These are phyloP conservation scores for Ptyas mucosa DNA, from an alignment of 2,113 vertebrate genomes.

Conservation along the genomic window DNA sequence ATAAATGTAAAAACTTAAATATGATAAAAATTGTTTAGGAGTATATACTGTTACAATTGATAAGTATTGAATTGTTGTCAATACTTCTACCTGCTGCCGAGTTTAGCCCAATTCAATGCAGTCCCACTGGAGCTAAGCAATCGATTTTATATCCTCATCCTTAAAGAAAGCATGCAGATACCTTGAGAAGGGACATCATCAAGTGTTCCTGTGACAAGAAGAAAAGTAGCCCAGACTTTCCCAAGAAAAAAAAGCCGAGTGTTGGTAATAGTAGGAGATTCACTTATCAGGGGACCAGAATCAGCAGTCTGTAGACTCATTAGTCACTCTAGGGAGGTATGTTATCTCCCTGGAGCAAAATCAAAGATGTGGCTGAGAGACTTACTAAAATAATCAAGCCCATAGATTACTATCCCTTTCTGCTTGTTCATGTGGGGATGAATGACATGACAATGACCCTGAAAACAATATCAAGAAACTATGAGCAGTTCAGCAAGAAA, in stretches of 20 bases:
- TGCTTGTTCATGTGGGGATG: neutral
- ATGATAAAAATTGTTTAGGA: neutral
- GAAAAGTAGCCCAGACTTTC: neutral
- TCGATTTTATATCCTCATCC: neutral
- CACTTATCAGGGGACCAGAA: neutral
- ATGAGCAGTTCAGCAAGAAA: no score
- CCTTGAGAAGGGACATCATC: neutral
- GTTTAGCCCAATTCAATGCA: neutral
- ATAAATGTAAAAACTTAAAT: neutral
- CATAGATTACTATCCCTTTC: neutral
- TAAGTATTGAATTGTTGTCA: neutral
- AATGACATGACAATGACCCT: neutral
- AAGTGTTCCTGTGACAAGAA: neutral
- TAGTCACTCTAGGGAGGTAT: neutral
- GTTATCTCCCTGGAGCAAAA: neutral
- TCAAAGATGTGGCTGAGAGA: neutral
- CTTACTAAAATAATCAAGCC: neutral
- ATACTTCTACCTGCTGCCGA: neutral
- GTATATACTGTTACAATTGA: neutral
- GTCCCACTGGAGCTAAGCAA: neutral
- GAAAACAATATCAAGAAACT: neutral
- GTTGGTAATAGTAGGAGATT: neutral
- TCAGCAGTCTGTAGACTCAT: neutral
- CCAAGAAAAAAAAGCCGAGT: neutral
- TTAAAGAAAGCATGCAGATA: neutral